Base-by-base conservation (phyloP, 2,113 vertebrate species). In the Bambusicola thoracicus region DNA sequence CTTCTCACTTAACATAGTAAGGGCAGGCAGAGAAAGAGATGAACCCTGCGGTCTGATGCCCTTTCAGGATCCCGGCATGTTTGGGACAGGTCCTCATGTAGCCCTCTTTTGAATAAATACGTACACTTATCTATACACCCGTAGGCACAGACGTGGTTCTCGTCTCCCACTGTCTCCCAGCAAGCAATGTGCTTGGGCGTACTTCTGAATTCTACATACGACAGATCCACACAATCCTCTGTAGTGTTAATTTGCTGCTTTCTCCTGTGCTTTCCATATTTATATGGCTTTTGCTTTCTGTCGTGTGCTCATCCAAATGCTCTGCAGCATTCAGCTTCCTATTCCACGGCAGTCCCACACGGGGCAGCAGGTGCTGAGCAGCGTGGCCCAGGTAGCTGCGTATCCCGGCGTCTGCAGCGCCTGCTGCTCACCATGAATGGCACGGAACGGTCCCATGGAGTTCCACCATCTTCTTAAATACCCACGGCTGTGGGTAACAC, bases 381-480 rank as follows among this genome's bases (percentile, higher is more conserved):
- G 34, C 44, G 72, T 63, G 58, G 69, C 32, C 27, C 75, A 24
- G 53, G 29, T 87, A 46, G 36, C 56, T 81, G 7, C 2, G 0
- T 70, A 13, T 38, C 43, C 77, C 56, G 32, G 51, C 77, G 20
- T 69, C 81, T 76, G 36, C 67, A 73, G n/a, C 14, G 32, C 0
- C 0, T 61, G 46, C 59, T 88, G 62, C 20, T 43, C 34, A 56
- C 44, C 87, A 56, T 56, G 62, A 87, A 63, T 81, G 41, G 41
- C 61, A 73, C 32, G 8, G 34, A 78, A 48, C 30, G 68, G 36
- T 38, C 2, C 11, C 11, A 18, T 41, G 18, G 43, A 91, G 72
- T 70, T 76, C 46, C 21, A 30, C 7, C 41, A 55, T 40, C 27
- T 90, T 72, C 61, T 95, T 70, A 85, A 93, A 84, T 63, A 82